phyloP scores from a whole-genome alignment of 2,113 vertebrate species.

The Bungarus multicinctus region DNA sequence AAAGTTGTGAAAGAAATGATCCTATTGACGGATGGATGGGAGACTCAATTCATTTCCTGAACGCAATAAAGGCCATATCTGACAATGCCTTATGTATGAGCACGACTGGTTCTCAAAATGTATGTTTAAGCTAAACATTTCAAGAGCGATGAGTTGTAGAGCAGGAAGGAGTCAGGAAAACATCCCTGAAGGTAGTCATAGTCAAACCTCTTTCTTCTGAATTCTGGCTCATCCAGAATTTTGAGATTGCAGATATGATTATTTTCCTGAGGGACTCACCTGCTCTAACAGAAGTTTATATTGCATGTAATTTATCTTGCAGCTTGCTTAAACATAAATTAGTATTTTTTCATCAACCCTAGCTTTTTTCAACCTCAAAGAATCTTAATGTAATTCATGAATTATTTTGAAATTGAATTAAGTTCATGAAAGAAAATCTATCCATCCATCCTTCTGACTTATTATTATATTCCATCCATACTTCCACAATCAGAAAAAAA shows the following conservation, averaged over 20 bases:
- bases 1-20: background rate
- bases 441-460: background rate
- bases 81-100: background rate
- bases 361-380: background rate
- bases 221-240: background rate
- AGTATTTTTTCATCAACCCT: background rate
- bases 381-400: background rate
- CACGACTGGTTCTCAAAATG: background rate
- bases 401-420: background rate
- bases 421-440: background rate
- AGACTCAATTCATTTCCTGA: background rate
- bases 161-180: background rate
- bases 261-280: background rate
- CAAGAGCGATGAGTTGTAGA: background rate
- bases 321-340: background rate
- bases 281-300: background rate
- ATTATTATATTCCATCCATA: background rate
- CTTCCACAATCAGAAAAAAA: background rate
- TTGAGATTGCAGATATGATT: background rate
- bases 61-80: background rate
- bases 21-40: background rate
- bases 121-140: background rate
- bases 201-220: background rate
- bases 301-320: background rate
- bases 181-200: background rate